Percentiles rank a stretch among this genome's conserved stretches.
Conservation (phyloP, 2,797 vertebrate genomes). For the Bovichtus diacanthus region DNA sequence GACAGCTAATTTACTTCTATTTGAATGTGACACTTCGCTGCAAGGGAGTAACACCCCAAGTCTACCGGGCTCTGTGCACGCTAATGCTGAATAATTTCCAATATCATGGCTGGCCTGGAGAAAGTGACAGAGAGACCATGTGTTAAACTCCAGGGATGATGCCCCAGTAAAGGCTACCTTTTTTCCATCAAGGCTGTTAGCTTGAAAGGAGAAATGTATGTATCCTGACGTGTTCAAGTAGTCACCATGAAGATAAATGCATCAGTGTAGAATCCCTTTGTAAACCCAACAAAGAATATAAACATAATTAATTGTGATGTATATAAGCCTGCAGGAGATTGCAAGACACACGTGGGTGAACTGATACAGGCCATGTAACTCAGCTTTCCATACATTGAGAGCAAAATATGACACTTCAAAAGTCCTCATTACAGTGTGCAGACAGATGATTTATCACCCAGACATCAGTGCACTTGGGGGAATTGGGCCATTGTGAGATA, state of each 20-base stretch:
- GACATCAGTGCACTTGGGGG: conserved; percentile 58
- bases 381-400: conserved; percentile 37
- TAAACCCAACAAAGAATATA: conserved; percentile 44
- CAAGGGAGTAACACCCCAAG: conserved; percentile 53
- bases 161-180: conserved; percentile 4
- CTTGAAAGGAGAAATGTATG: conserved; percentile 31
- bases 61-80: conserved; percentile 44
- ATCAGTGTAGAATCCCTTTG: conserved; percentile 45
- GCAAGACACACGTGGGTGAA: conserved; percentile 18
- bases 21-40: conserved; percentile 73
- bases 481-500: conserved; percentile 61
- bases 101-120: conserved; percentile 63
- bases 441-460: conserved; percentile 75
- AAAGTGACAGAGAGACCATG: conserved; percentile 47
- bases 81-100: conserved; percentile 72
- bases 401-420: conserved; percentile 59
- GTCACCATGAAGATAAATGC: conserved; percentile 43
- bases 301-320: conserved; percentile 42
- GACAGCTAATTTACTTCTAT: conserved; percentile 82
- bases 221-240: conserved; percentile 18
- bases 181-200: conserved; percentile 14
- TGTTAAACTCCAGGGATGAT: conserved; percentile 40
- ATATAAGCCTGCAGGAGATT: conserved; percentile 39
- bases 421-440: conserved; percentile 64
- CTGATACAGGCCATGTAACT: conserved; percentile 17